Base-by-base conservation (phyloP, 2,797 vertebrate species). In the Choloepus didactylus region DNA sequence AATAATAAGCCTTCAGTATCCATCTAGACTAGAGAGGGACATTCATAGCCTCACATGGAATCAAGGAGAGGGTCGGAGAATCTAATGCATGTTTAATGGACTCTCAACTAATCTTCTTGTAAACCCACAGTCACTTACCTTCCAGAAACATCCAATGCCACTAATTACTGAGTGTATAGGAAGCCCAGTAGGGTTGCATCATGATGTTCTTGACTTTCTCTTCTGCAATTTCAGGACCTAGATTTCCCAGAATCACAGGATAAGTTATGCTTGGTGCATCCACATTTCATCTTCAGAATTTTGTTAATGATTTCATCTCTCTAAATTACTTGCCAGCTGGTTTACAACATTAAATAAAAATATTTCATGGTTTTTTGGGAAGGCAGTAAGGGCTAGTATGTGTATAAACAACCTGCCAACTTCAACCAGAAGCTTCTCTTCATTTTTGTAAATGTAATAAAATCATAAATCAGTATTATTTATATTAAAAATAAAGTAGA, bases 381-480 rank as follows among this genome's bases (percentile, higher is more conserved):
- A 72, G 6, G 3, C 35, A 72, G 10, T 23, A 7, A 69, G 25
- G 5, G 4, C 4, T 19, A 25, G 4, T 35, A 31, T 49, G 5
- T 66, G 6, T 18, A 54, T 10, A 51, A 38, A 64, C 3, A 38
- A 19, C 8, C 44, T 51, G 31, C 3, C 6, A n/a, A 56, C 18
- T 87, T 92, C 75, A 80, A 54, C 9, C 3, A 35, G 9, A 84
- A 87, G 18, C 1, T 6, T 76, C 19, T 31, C 1, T 76, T 84
- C 64, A 77, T 66, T 59, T 59, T 70, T 60, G 15, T 31, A 86
- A 89, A 38, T 62, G 38, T 51, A 73, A 8, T 41, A 8, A 85
- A 84, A 85, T 81, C n/a, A 85, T 12, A 84, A 79, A 79, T 93
- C 35, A 83, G 1, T 69, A 54, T 59, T 59, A 82, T 12, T 27